Conservation (phyloP, 2,113 vertebrate genomes). For the Ailuropoda melanoleuca region DNA sequence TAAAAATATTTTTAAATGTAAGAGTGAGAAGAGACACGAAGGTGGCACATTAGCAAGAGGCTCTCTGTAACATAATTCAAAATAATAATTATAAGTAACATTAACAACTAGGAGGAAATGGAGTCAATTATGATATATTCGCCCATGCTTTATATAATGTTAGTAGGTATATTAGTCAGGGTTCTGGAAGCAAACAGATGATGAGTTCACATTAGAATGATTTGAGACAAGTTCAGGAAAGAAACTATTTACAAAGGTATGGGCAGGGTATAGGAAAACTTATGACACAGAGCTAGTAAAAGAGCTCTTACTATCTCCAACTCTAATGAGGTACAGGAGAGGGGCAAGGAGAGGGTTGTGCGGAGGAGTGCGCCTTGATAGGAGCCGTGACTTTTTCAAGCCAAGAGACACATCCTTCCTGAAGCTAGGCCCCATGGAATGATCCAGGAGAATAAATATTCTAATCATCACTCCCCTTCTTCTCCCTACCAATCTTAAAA, state of each 20-base stretch:
- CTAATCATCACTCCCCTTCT: neutral
- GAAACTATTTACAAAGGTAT: neutral
- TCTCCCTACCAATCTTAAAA: neutral
- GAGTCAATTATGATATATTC: neutral
- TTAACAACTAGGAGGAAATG: neutral
- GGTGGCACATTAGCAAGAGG: neutral
- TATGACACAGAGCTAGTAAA: neutral
- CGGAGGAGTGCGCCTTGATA: too few species aligned
- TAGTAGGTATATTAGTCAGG: neutral
- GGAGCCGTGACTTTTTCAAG: neutral
- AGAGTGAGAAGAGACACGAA: neutral
- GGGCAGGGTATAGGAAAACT: neutral
- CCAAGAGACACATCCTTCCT: neutral
- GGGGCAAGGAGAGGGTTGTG: neutral
- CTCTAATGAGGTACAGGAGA: neutral
- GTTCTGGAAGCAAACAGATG: neutral
- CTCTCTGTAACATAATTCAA: neutral
- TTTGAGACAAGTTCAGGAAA: neutral
- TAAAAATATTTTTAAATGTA: neutral
- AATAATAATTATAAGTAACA: neutral
- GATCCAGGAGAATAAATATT: neutral
- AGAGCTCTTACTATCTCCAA: neutral
- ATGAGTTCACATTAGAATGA: neutral
- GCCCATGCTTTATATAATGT: neutral
- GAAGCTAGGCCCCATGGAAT: neutral